A percentile compares a stretch with the other conserved stretches of the same genome.
phyloP scores from a whole-genome alignment of 2,888 invertebrate genomes.

The Conistra vaccinii region DNA sequence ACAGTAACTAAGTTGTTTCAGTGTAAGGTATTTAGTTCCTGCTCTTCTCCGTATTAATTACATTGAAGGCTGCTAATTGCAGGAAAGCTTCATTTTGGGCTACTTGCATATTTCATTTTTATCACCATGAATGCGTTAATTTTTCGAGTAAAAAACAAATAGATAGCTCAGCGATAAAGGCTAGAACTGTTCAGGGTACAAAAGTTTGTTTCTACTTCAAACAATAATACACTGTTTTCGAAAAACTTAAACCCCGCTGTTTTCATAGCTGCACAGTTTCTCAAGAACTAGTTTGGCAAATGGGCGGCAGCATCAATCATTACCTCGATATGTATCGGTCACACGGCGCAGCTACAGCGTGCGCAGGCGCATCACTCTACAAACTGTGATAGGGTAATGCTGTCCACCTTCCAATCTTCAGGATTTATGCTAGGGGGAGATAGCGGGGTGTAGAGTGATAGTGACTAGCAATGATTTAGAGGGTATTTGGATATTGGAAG shows the following conservation, averaged over 20 bases:
- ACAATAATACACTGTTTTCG: background rate
- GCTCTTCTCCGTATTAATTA: background rate
- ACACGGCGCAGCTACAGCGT: slow-evolving; percentile 71
- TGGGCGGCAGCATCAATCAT: slow-evolving; percentile 86
- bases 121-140: no score
- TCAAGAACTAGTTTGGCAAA: slow-evolving; percentile 80
- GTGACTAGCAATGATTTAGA: slow-evolving; percentile 40
- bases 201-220: background rate
- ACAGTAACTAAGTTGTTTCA: background rate
- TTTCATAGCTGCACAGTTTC: slow-evolving; percentile 46
- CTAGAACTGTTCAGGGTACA: background rate
- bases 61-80: background rate
- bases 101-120: background rate
- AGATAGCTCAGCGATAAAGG: background rate
- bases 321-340: slow-evolving; percentile 85
- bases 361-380: slow-evolving; percentile 45
- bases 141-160: background rate
- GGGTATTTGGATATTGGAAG: slow-evolving; percentile 26
- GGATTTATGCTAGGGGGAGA: slow-evolving; percentile 48
- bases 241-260: background rate
- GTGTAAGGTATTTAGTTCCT: background rate
- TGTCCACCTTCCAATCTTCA: slow-evolving; percentile 51
- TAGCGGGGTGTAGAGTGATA: slow-evolving; percentile 43
- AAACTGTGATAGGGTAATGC: slow-evolving; percentile 40
- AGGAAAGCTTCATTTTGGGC: background rate